Evolutionary conservation across 2,797 vertebrate genomes (phyloP).

Genomic region (Rhadinocentrus ornatus): DNA sequence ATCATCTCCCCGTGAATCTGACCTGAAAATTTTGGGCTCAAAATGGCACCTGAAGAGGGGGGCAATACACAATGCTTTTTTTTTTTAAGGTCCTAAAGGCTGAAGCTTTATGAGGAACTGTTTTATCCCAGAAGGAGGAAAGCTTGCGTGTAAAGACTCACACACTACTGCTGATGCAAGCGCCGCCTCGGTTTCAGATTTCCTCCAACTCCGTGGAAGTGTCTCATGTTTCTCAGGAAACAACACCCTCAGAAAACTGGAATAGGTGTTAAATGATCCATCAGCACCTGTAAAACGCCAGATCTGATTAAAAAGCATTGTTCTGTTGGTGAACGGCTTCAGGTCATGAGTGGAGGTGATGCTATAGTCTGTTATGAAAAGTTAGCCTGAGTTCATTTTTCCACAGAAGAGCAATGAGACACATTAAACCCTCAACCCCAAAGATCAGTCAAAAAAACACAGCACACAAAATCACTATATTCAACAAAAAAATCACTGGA

Average conservation of each 20-base stretch:
- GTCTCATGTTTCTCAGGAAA: conserved; percentile 55
- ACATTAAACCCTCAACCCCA: neutral
- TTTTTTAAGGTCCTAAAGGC: neutral
- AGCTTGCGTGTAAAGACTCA: conserved; percentile 18
- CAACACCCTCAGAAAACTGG: conserved; percentile 3
- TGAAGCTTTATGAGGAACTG: neutral
- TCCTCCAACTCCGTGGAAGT: conserved; percentile 25
- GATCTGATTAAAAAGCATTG: conserved; percentile 18
- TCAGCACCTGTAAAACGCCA: neutral
- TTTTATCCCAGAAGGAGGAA: neutral
- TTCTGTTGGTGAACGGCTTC: conserved; percentile 7
- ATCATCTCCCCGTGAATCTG: no score
- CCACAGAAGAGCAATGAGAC: neutral
- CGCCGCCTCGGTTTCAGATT: conserved; percentile 34
- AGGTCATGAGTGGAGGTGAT: neutral
- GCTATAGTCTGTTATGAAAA: neutral
- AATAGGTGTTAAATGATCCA: conserved; percentile 13
- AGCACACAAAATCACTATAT: no score
- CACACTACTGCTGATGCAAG: conserved; percentile 23
- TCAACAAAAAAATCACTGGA: no score
- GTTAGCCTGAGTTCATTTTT: conserved; percentile 28
- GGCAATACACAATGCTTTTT: no score
- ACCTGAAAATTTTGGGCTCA: no score
- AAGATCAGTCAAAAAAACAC: neutral
- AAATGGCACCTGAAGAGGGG: no score